These are phyloP conservation scores for Alitta virens DNA, from an alignment of 2,888 invertebrate genomes.

Conservation along the genomic window DNA sequence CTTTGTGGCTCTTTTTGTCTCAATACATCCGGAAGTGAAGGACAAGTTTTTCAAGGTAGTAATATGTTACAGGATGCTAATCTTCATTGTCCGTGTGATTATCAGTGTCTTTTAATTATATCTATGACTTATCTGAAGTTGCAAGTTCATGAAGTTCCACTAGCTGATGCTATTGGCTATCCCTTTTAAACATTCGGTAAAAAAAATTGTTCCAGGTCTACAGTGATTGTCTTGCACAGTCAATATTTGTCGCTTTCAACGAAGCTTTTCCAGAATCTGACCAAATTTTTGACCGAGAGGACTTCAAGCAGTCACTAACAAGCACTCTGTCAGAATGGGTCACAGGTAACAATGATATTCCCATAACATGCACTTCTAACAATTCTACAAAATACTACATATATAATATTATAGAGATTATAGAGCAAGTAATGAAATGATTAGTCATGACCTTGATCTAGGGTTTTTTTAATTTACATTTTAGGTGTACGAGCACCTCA, in stretches of 20 bases:
- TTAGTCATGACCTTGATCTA: too few relatives aligned
- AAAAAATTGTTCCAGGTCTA: slow-evolving; percentile 39
- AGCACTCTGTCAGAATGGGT: slow-evolving; percentile 48
- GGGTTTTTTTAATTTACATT: too few relatives aligned
- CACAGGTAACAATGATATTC: slow-evolving; percentile 49
- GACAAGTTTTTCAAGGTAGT: slow-evolving; percentile 53
- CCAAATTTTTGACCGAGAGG: slow-evolving; percentile 40
- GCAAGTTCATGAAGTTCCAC: not conserved
- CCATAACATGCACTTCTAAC: too few relatives aligned
- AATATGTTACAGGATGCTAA: too few relatives aligned
- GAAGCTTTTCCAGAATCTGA: slow-evolving; percentile 53
- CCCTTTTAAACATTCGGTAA: too few relatives aligned
- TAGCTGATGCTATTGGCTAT: not conserved
- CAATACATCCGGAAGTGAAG: slow-evolving; percentile 52
- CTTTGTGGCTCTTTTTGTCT: slow-evolving; percentile 52
- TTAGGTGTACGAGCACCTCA: too few relatives aligned
- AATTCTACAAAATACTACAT: too few relatives aligned
- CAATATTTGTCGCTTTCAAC: slow-evolving; percentile 44
- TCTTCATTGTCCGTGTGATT: too few relatives aligned
- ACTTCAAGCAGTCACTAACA: slow-evolving; percentile 47
- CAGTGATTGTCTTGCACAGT: slow-evolving; percentile 49
- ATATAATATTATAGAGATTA: too few relatives aligned
- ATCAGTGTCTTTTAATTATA: too few relatives aligned
- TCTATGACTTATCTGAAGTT: too few relatives aligned
- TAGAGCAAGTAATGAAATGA: too few relatives aligned